Base-by-base conservation (phyloP, 2,888 invertebrate species). In the Cheilosia vernalis region DNA sequence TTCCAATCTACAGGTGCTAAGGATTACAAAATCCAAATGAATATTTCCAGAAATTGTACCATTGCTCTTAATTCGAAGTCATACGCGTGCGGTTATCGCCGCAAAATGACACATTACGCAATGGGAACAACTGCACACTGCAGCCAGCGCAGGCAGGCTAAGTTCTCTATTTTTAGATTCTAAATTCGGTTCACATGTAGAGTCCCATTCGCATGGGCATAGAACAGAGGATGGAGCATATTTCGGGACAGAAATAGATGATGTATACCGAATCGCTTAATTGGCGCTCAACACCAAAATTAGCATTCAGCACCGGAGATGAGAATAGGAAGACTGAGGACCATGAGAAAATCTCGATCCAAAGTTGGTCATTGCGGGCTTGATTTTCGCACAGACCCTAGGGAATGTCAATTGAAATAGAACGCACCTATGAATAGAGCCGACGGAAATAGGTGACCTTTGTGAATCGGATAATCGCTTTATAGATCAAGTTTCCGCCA, bases 231-330 rank as follows among this genome's bases (percentile, higher is more conserved):
- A 60, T 74, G 66, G 69, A 69, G 47, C 49, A 56, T 56, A 49
- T 30, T 51, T 69, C 47, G 7, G 19, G 51, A 74, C 58, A 17
- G 66, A 84, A 84, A 84, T 84, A 84, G 70, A 72, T 30, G 19
- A 42, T 49, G 27, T 51, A 24, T 51, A 67, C 40, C 44, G 55
- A 66, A 55, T 17, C 60, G 66, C 70, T 74, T 80, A 80, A 84
- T 84, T 84, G 69, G 74, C 84, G 70, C 64, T 84, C 64, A 84
- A 64, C 30, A 74, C 80, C 84, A 80, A 80, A 84, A 70, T 80
- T 76, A 84, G 84, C 56, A 70, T 66, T 80, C 44, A 66, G 69
- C 84, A 76, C 63, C 76, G 66, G 49, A 80, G 70, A 64, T 9
- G 78, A 37, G 55, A 67, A 58, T 58, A 47, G 72, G 64, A 82